phyloP scores from a whole-genome alignment of 1,140 invertebrate species.

The Caenorhabditis latens region DNA sequence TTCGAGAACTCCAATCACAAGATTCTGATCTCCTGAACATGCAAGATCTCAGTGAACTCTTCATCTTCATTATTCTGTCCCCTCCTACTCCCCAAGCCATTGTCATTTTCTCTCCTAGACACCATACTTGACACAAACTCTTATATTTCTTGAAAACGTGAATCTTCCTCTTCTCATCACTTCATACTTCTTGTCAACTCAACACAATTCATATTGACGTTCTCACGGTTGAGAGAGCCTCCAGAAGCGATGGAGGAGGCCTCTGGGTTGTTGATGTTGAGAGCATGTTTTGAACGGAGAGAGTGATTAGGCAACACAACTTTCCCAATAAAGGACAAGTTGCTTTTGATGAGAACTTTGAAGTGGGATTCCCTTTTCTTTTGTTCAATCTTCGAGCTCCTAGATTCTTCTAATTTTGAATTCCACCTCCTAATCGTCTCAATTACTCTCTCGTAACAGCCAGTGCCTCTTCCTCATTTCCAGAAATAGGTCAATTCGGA shows the following conservation, averaged over 20 bases:
- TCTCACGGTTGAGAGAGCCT: constrained; percentile 39
- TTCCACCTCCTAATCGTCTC: constrained; percentile 20
- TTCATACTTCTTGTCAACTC: neutral
- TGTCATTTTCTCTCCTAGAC: neutral
- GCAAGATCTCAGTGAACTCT: neutral
- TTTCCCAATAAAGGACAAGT: neutral
- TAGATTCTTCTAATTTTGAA: neutral
- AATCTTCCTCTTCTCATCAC: neutral
- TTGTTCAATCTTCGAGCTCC: neutral
- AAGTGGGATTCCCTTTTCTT: neutral
- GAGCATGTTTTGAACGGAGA: neutral
- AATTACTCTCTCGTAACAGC: constrained; percentile 1
- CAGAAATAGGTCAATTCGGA: neutral
- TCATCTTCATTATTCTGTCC: neutral
- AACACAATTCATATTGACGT: constrained; percentile 29
- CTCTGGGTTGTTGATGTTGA: neutral
- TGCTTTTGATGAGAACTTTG: neutral
- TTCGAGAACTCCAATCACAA: too few species aligned
- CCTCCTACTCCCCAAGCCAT: neutral
- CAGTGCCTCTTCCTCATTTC: neutral
- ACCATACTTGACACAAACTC: neutral
- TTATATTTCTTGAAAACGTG: neutral
- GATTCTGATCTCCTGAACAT: too few species aligned
- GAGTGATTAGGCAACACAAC: neutral
- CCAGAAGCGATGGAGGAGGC: neutral